Evolutionary conservation across 2,888 invertebrate genomes (phyloP).

Genomic region (Clepsis dumicolana): DNA sequence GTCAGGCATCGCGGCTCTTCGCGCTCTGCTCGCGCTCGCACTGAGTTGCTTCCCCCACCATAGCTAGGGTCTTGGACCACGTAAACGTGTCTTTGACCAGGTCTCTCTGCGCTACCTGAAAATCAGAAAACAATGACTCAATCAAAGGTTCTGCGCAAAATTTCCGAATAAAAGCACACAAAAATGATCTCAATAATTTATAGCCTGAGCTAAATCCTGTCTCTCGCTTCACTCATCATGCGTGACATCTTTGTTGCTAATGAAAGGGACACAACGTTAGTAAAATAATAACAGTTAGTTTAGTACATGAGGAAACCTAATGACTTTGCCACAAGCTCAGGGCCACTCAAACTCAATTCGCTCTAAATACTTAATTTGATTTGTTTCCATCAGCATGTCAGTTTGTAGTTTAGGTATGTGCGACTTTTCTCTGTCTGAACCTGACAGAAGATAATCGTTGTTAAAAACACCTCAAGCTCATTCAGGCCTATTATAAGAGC

Average conservation of each 20-base stretch:
- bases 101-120: conserved; percentile 92
- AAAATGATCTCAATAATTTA: neutral
- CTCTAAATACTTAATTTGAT: conserved; percentile 82
- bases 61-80: conserved; percentile 92
- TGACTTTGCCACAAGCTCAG: conserved; percentile 4
- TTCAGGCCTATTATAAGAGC: neutral
- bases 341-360: conserved; percentile 9
- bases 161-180: conserved; percentile 7
- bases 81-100: conserved; percentile 95
- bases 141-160: neutral
- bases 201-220: neutral
- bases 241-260: conserved; percentile 12
- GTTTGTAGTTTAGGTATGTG: conserved; percentile 73
- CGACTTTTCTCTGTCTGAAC: conserved; percentile 73
- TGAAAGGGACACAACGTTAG: conserved; percentile 28
- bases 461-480: conserved; percentile 18
- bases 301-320: conserved; percentile 29
- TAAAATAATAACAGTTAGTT: conserved; percentile 21
- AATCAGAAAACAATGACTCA: conserved; percentile 20
- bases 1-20: conserved; percentile 94
- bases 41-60: conserved; percentile 84
- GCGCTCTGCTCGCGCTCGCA: conserved; percentile 82
- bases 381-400: conserved; percentile 74
- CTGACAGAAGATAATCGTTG: conserved; percentile 60
- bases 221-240: conserved; percentile 24